phyloP scores from a whole-genome alignment of 2,888 invertebrate genomes.

The Cephus pygmeus region DNA sequence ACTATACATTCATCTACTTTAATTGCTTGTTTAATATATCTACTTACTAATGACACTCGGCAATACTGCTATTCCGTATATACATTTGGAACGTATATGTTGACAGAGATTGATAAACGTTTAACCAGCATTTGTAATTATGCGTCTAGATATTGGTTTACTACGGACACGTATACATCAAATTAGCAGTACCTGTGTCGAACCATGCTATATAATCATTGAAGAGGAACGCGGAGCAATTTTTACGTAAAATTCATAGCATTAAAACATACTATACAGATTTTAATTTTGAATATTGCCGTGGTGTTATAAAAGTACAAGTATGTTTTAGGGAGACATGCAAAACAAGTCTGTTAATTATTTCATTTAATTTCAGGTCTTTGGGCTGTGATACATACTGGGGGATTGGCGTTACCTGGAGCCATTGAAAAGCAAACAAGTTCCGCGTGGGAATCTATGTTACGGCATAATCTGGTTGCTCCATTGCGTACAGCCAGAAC shows the following conservation, averaged over 20 bases:
- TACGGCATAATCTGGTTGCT: slow-evolving; percentile 79
- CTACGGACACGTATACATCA: background rate
- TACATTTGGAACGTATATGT: background rate
- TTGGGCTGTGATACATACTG: slow-evolving; percentile 87
- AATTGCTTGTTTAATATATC: background rate
- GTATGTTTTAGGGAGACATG: background rate
- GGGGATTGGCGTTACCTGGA: slow-evolving; percentile 80
- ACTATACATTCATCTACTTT: background rate
- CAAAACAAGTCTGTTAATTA: background rate
- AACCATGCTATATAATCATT: background rate
- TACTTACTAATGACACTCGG: background rate
- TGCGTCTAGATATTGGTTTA: background rate
- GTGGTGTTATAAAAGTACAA: background rate
- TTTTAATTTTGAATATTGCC: background rate
- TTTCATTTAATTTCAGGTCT: slow-evolving; percentile 69
- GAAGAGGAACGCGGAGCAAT: background rate
- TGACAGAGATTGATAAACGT: background rate
- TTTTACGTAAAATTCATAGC: background rate
- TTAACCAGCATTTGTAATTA: background rate
- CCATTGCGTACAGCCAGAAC: slow-evolving; percentile 80
- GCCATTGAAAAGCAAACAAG: slow-evolving; percentile 77
- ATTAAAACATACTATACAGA: background rate
- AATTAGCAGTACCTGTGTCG: background rate
- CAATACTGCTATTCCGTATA: background rate
- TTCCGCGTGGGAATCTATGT: slow-evolving; percentile 76